Base-by-base conservation (phyloP, 2,797 vertebrate species). In the Tokudaia tokunoshimensis region DNA sequence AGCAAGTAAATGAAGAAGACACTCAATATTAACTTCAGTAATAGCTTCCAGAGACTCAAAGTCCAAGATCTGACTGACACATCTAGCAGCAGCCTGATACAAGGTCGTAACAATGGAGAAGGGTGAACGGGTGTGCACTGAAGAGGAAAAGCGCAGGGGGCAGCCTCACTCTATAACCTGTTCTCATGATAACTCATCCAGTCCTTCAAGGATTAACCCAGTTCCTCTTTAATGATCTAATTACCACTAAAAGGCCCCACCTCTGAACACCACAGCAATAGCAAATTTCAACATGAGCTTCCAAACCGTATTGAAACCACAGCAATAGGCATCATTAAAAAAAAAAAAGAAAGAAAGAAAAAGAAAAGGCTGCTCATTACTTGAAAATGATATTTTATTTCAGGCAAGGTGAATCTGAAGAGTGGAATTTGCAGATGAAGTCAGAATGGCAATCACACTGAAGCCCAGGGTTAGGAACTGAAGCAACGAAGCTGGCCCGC, bases 311-410 rank as follows among this genome's bases (percentile, higher is more conserved):
- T 52, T 37, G 57, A 79, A 79, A 79, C 44, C 44, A 37, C 9
- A 61, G 52, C 22, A 61, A 44, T 2, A 63, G 7, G 50, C 22
- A 80, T 67, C 61, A 50, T 50, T 50, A 57, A 75, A 63, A 76
- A 44, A 19, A 34, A 15, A 76, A 7, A 50, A 8, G 10, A 31
- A 31, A 44, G 65, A 70, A 37, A 10, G 31, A 14, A 9, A 2
- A 78, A 3, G 17, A 34, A 34, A 79, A 4, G 55, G 29, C 29
- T 61, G 87, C 11, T 34, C 55, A 61, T 41, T 55, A 61, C 55
- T 61, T 61, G 72, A 89, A 93, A 93, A 57, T 44, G 31, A 96
- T 26, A 55, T 91, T 94, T 34, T n/a, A 52, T 86, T 94, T 86
- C 22, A 65, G 44, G 65, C n/a, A 63, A 61, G 24, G 78, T 83